Percentiles rank a stretch among this genome's conserved stretches.
Evolutionary conservation across 2,797 vertebrate species (phyloP).

Genomic region (Coreius guichenoti): DNA sequence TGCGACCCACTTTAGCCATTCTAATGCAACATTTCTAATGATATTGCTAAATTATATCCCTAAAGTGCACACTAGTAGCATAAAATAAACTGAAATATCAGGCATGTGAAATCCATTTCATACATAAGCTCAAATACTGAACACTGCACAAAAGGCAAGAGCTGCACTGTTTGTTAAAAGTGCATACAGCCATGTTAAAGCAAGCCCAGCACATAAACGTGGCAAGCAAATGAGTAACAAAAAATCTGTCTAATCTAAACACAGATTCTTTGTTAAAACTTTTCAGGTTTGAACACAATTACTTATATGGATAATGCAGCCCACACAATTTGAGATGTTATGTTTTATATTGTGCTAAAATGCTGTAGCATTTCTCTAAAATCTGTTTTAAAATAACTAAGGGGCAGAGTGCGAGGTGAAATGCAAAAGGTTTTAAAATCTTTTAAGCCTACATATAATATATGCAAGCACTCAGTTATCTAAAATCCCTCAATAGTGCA

Average conservation of each 20-base stretch:
- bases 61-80: not conserved
- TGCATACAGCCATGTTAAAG: not conserved
- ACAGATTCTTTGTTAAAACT: not conserved
- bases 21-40: not conserved
- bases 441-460: conserved; percentile 31
- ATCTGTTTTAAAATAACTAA: not conserved
- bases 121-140: not conserved
- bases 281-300: not conserved
- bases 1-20: not conserved
- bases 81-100: not conserved
- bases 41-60: not conserved
- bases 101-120: not conserved
- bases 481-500: conserved; percentile 43
- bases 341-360: not conserved
- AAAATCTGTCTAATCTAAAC: not conserved
- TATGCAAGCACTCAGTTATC: conserved; percentile 5
- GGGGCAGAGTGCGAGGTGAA: not conserved
- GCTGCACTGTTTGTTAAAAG: not conserved
- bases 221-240: not conserved
- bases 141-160: not conserved
- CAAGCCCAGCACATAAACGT: not conserved
- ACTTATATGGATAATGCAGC: not conserved
- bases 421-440: not conserved
- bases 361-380: not conserved
- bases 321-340: not conserved